Evolutionary conservation across 30 jellyfish, hydroid and myxozoan species (phyloP), one percentile per base, ranked within the genome.

Genomic region (Rhopilema esculentum): DNA sequence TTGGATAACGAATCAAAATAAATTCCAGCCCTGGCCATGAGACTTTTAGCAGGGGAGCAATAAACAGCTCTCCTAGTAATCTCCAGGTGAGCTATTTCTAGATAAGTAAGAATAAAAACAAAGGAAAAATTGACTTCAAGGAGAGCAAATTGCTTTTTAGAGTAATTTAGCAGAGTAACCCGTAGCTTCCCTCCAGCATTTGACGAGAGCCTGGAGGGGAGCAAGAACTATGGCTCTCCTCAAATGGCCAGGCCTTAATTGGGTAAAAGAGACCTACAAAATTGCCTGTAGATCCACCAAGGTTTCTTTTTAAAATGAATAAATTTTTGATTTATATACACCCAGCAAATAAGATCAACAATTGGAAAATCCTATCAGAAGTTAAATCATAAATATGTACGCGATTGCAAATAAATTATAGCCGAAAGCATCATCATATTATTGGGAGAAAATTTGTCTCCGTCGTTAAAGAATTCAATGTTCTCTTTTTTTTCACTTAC

Each of bases 401-500:
- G 18, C 33, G 29, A 26, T 71, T 27, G 27, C 30, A 73, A 7
- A 73, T 73, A 73, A 73, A 30, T 73, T 73, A 73, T 73, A 24
- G 18, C 12, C 9, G 57, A 6, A 12, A 40, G 57, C 12, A 40
- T 40, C 57, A 40, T 40, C 4, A 0, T 73, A 33, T 4, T 8
- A 73, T 73, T 73, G 48, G 84, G 84, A 73, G 70, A 23, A 30
- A 30, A 1, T 15, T 66, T 66, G 4, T 70, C 82, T 73, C 84
- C 84, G 24, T 73, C 84, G 84, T 73, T 73, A 27, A 17, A 61
- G 4, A 1, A 24, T 19, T 63, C 17, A 15, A 7, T 63, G 72
- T 2, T 24, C 16, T 63, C 26, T 15, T 19, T 51, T 9, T 51
- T 9, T 15, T 19, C 15, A 19, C 66, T 19, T 15, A 51, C 66